Percentiles rank a stretch among this genome's conserved stretches.
Evolutionary conservation across 2,888 invertebrate genomes (phyloP).

Genomic region (Cheilosia pagana): DNA sequence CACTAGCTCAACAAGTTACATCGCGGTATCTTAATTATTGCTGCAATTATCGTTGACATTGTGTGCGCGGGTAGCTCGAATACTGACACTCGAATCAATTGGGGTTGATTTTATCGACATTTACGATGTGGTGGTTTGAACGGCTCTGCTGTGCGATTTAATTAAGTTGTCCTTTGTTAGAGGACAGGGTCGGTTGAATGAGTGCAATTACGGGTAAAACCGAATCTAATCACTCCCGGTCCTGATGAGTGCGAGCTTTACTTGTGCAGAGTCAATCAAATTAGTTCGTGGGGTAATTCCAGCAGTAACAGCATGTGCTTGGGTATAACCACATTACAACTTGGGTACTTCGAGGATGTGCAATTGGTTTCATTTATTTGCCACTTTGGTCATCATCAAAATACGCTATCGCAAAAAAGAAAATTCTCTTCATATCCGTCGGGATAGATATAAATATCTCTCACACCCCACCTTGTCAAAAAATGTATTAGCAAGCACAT

Average conservation of each 20-base stretch:
- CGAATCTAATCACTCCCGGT: slow-evolving; percentile 8
- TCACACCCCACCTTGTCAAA: too few species aligned
- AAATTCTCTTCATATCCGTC: too few species aligned
- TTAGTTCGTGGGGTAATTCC: neutral
- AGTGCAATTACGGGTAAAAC: slow-evolving; percentile 20
- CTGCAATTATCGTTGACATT: neutral
- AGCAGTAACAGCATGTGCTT: slow-evolving; percentile 1
- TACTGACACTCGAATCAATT: neutral
- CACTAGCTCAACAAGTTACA: neutral
- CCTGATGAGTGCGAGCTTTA: neutral
- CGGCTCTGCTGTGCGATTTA: slow-evolving; percentile 8
- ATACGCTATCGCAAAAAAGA: too few species aligned
- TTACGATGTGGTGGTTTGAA: neutral
- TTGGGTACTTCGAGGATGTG: too few species aligned
- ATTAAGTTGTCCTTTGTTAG: slow-evolving; percentile 29
- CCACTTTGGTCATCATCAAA: too few species aligned
- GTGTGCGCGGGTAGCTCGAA: neutral
- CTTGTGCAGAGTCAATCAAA: slow-evolving; percentile 19
- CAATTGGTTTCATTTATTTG: too few species aligned
- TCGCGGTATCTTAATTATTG: neutral
- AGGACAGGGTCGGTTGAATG: slow-evolving; percentile 18
- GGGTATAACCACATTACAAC: neutral
- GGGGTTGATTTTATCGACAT: neutral
- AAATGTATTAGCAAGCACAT: too few species aligned
- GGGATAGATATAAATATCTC: too few species aligned